These are phyloP conservation scores for Chrysopa pallens DNA, from an alignment of 1,140 invertebrate species.

Conservation along the genomic window DNA sequence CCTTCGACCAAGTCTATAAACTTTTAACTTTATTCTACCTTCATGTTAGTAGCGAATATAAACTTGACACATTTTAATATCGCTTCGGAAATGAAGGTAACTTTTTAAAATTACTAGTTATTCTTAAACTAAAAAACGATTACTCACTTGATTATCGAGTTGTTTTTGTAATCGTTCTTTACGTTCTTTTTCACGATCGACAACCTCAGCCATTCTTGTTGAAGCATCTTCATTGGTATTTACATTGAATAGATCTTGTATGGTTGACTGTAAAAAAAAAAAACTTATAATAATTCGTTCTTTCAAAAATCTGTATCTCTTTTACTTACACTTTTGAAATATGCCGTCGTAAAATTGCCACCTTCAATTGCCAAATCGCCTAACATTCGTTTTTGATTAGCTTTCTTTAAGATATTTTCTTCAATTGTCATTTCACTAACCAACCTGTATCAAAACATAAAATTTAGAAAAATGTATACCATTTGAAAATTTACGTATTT, in stretches of 20 bases:
- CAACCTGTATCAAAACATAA: constrained; percentile 32
- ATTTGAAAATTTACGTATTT: background rate
- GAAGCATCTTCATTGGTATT: constrained; percentile 40
- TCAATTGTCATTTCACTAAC: constrained; percentile 95
- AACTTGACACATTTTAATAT: too few relatives aligned
- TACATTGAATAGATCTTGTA: constrained; percentile 81
- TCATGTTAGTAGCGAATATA: too few relatives aligned
- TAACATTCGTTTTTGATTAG: constrained; percentile 90
- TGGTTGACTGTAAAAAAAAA: constrained; percentile 46
- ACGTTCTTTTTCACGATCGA: constrained; percentile 29
- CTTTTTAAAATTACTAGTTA: too few relatives aligned
- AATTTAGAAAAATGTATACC: background rate
- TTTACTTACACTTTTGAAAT: constrained; percentile 76
- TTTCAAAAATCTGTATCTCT: too few relatives aligned
- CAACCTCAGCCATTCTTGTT: constrained; percentile 41
- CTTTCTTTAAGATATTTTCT: constrained; percentile 98
- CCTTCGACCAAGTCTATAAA: too few relatives aligned
- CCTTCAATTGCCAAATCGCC: constrained; percentile 97
- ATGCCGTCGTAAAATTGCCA: constrained; percentile 96
- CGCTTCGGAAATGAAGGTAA: too few relatives aligned
- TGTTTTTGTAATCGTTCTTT: constrained; percentile 17
- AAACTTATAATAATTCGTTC: background rate
- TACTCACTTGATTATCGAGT: too few relatives aligned
- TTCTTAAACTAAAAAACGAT: too few relatives aligned
- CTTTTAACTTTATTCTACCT: too few relatives aligned